Evolutionary conservation across 2,113 vertebrate species (phyloP).

Genomic region (Chrysemys picta): DNA sequence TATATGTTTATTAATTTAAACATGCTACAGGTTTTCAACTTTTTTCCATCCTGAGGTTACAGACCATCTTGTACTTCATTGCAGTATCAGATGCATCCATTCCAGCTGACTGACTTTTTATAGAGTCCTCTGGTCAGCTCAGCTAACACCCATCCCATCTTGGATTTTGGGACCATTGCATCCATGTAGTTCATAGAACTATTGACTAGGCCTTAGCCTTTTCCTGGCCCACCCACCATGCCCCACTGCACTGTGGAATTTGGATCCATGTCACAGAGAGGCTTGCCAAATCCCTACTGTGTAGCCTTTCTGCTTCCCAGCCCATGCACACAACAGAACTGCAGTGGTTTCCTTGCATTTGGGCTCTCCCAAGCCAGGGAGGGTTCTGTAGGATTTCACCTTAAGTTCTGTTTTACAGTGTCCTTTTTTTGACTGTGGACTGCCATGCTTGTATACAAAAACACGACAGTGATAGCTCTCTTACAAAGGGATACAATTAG

Average conservation of each 20-base stretch:
- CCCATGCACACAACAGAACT: fast-evolving
- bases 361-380: not conserved
- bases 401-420: not conserved
- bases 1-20: not conserved
- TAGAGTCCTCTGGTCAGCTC: not conserved
- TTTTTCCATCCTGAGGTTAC: not conserved
- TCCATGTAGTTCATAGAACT: not conserved
- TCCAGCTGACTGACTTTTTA: not conserved
- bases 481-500: not conserved
- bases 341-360: not conserved
- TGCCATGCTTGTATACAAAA: not conserved
- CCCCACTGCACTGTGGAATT: not conserved
- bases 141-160: not conserved
- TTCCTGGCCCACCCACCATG: not conserved
- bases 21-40: not conserved
- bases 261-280: not conserved
- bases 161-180: not conserved
- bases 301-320: not conserved
- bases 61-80: not conserved
- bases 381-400: not conserved
- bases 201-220: not conserved
- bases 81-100: not conserved
- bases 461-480: not conserved
- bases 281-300: not conserved
- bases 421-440: not conserved